A percentile compares a stretch with the other conserved stretches of the same genome.
These are phyloP conservation scores for Sclerurus mexicanus DNA, from an alignment of 2,113 vertebrate genomes.

Conservation along the genomic window DNA sequence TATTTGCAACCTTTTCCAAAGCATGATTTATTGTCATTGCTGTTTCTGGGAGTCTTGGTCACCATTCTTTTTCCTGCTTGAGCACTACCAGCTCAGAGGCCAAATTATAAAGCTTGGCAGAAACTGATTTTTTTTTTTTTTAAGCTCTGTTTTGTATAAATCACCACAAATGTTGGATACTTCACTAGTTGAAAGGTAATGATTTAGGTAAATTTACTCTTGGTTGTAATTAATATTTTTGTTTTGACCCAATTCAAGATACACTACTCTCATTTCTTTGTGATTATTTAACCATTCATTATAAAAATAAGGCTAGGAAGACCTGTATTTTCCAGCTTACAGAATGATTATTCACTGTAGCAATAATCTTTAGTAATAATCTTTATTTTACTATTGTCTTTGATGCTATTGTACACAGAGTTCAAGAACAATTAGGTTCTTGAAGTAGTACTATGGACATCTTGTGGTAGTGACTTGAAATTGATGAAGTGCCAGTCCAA, in stretches of 20 bases:
- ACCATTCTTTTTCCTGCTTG: neutral
- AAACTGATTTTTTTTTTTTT: neutral
- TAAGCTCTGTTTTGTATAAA: neutral
- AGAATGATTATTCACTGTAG: neutral
- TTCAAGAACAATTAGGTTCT: neutral
- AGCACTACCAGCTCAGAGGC: neutral
- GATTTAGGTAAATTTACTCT: neutral
- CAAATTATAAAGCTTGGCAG: neutral
- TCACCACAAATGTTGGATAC: neutral
- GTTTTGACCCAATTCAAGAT: neutral
- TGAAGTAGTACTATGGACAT: neutral
- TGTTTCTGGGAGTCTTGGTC: neutral
- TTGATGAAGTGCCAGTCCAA: neutral
- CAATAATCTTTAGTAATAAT: neutral
- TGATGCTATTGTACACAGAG: neutral
- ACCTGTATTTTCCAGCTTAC: neutral
- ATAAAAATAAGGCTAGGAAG: neutral
- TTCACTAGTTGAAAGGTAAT: neutral
- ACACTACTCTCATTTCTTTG: rapidly evolving
- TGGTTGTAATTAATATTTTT: neutral
- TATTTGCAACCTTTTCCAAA: neutral
- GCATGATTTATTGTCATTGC: neutral
- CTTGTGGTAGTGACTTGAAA: neutral
- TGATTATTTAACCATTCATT: neutral
- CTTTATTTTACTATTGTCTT: neutral